phyloP scores from a whole-genome alignment of 2,797 vertebrate genomes.

The Sorex maritimensis region DNA sequence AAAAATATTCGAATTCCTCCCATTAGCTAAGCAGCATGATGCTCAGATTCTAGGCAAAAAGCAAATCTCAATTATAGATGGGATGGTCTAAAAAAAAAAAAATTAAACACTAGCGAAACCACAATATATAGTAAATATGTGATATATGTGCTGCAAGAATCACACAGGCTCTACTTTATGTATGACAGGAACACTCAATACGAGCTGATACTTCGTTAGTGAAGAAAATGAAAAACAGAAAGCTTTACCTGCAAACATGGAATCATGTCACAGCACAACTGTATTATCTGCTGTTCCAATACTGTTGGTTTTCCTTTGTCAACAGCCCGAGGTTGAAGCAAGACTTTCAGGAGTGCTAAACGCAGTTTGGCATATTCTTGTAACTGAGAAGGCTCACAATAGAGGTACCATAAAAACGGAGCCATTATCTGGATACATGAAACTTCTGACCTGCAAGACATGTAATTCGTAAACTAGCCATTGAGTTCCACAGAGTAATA shows the following conservation, averaged over 20 bases:
- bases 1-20: slow-evolving; percentile 67
- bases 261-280: slow-evolving; percentile 92
- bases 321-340: slow-evolving; percentile 89
- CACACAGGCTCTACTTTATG: not conserved
- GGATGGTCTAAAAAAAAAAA: slow-evolving; percentile 16
- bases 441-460: slow-evolving; percentile 90
- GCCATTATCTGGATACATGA: slow-evolving; percentile 93
- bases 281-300: slow-evolving; percentile 91
- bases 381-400: slow-evolving; percentile 95
- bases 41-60: slow-evolving; percentile 46
- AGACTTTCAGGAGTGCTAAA: slow-evolving; percentile 92
- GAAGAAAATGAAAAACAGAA: slow-evolving; percentile 18
- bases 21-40: not conserved
- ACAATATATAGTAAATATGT: not conserved
- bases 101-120: slow-evolving; percentile 49
- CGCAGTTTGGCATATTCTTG: slow-evolving; percentile 93
- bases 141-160: not conserved
- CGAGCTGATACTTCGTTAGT: accelerated
- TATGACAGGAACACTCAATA: not conserved
- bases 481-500: slow-evolving; percentile 33
- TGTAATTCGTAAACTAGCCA: slow-evolving; percentile 60
- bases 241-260: slow-evolving; percentile 94
- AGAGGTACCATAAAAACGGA: slow-evolving; percentile 96
- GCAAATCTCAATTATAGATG: not conserved
- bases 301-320: slow-evolving; percentile 76